Percentiles rank a stretch among this genome's conserved stretches.
phyloP scores from a whole-genome alignment of 2,797 vertebrate species.

The Gambelia wislizenii region DNA sequence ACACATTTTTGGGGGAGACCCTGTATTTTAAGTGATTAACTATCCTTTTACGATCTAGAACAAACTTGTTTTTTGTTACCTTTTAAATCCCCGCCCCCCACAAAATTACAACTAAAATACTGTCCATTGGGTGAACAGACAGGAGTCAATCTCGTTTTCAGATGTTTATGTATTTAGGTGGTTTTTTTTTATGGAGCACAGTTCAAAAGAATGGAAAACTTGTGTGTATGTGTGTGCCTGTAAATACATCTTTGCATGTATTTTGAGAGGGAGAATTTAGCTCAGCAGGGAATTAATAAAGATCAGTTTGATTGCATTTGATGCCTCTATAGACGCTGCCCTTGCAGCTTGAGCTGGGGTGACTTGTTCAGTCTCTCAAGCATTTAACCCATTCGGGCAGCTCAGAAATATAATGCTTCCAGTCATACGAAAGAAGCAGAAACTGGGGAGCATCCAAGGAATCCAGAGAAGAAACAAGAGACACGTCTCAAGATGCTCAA shows the following conservation, averaged over 20 bases:
- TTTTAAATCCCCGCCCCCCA: neutral
- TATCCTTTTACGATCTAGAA: no score
- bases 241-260: neutral
- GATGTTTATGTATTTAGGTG: neutral
- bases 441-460: no score
- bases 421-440: neutral
- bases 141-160: neutral
- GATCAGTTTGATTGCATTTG: neutral
- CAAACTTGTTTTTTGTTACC: no score
- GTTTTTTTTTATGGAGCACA: neutral
- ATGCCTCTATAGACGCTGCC: neutral
- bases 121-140: no score
- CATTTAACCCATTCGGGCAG: neutral
- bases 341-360: neutral
- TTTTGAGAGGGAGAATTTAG: no score
- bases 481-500: no score
- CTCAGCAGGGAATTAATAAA: neutral
- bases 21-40: no score
- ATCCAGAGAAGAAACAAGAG: no score
- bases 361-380: neutral
- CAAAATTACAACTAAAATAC: neutral
- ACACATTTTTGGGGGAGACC: no score
- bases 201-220: neutral
- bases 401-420: neutral
- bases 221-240: neutral